Evolutionary conservation across 2,113 vertebrate genomes (phyloP), one percentile per base, ranked within the genome.

Genomic region (Peromyscus maniculatus): DNA sequence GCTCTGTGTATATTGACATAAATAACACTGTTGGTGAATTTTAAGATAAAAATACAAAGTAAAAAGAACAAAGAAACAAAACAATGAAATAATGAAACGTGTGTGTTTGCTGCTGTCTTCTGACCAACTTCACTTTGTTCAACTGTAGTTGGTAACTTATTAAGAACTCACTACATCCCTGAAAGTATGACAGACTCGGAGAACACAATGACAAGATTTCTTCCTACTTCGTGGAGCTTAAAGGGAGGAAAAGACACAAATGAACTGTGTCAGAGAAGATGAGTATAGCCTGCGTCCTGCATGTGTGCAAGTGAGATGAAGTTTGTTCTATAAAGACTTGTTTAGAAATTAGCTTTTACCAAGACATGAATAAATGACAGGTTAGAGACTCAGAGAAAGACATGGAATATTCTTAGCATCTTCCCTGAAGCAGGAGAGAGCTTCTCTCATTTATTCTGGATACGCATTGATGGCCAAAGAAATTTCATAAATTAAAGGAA

Each of bases 331-430:
- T 12, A 36, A 94, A 87, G 46, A 90, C 11, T 49, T 91, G 36
- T 72, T 89, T 87, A 43, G 64, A 80, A 92, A 83, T 74, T n/a
- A 91, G 77, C 10, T 94, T 95, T 82, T 87, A 77, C 15, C 7
- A 12, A 92, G 57, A 11, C 17, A 72, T n/a, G 24, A 86, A 77
- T 62, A 62, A 71, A 72, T 52, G 43, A 84, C 74, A 1, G 7
- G 2, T 13, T 3, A 86, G 19, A 83, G 13, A 15, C 43, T 87
- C 57, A 46, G 7, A 21, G 82, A 89, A 72, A 84, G 31, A 8
- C 46, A 36, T 7, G 72, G n/a, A 94, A 90, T 1, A 64, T 46
- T 95, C 16, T 5, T 57, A 71, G 39, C 12, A 87, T 80, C 62
- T 72, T 97, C 10, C 12, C 31, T 52, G 55, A 64, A 36, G 36